These are phyloP conservation scores for Nomada lathburiana DNA, from an alignment of 2,888 invertebrate genomes.

Conservation along the genomic window DNA sequence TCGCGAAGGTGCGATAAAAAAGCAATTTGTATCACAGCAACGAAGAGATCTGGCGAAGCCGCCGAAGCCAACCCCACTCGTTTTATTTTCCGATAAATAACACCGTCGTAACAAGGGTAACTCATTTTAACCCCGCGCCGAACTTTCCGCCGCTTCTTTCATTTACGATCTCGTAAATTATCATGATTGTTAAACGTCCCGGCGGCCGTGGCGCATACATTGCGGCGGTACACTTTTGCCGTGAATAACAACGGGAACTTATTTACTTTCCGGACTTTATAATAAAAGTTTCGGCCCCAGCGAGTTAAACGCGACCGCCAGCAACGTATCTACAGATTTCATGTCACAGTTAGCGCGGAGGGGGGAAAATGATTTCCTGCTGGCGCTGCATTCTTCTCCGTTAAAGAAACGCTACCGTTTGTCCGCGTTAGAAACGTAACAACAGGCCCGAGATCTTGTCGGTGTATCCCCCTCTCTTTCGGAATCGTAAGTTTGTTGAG, in stretches of 20 bases:
- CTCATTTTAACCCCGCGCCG: slow-evolving; percentile 32
- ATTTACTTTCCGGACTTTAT: slow-evolving; percentile 22
- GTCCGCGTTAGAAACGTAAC: slow-evolving; percentile 1
- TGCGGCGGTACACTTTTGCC: slow-evolving; percentile 15
- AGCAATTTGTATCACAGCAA: background rate
- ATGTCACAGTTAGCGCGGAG: slow-evolving; percentile 5
- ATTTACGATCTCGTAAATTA: slow-evolving; percentile 35
- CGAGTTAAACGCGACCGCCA: slow-evolving; percentile 13
- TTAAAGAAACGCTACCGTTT: background rate
- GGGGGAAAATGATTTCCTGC: slow-evolving; percentile 24
- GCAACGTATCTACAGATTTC: slow-evolving; percentile 19
- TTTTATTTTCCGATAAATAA: slow-evolving; percentile 42
- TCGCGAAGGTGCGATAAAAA: background rate
- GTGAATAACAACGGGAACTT: slow-evolving; percentile 34
- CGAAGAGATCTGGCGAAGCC: background rate
- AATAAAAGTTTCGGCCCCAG: slow-evolving; percentile 28
- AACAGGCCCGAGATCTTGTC: background rate
- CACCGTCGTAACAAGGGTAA: slow-evolving; percentile 14
- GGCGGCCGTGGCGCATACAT: background rate
- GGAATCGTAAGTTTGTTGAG: background rate
- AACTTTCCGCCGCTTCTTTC: slow-evolving; percentile 24
- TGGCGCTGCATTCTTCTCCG: background rate
- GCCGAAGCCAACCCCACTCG: background rate
- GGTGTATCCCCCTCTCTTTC: background rate
- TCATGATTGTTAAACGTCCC: slow-evolving; percentile 24